Evolutionary conservation across 2,888 invertebrate genomes (phyloP), one percentile per base, ranked within the genome.

Genomic region (Drosophila neonasuta): DNA sequence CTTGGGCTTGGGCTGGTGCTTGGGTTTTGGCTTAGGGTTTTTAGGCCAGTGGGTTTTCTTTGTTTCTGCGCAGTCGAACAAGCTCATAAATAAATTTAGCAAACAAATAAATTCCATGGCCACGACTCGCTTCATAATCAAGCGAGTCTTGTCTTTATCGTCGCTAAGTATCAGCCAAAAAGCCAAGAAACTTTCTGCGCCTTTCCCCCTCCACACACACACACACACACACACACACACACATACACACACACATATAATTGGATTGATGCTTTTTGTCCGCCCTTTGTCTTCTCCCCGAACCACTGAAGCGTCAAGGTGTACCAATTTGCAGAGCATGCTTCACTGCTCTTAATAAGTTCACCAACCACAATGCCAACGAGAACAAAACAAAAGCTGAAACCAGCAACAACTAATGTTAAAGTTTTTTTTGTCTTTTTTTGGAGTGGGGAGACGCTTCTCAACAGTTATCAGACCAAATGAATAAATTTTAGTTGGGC

Each of bases 241-340:
- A 11, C 29, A 20, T 15, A 15, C 7, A 6, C 13, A n/a, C 3
- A 1, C 30, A 30, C 58, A 48, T 32, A 32, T 55, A 60, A 24
- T 24, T 63, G 77, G 79, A 80, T 77, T 77, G 82, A 81, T 81
- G 82, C 82, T 70, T 66, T 71, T 79, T 71, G 65, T 50, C 55
- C 46, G 72, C 68, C 68, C 71, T 84, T 81, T 81, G 74, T 69
- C 64, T 56, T 56, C 41, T 30, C 55, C 24, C 57, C 51, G 55
- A 82, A 44, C 80, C 89, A 88, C 73, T 88, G 85, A 88, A 88
- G 89, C 89, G 88, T 81, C 88, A 88, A 88, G 89, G 88, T 88
- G 88, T 86, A 89, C 88, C 89, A 88, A 88, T 88, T 89, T 88
- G 89, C 88, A 87, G 79, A 61, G 77, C 80, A 86, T 79, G 88